A percentile compares a stretch with the other conserved stretches of the same genome.
phyloP scores from a whole-genome alignment of 2,888 invertebrate genomes.

The Polydrusus tereticollis region DNA sequence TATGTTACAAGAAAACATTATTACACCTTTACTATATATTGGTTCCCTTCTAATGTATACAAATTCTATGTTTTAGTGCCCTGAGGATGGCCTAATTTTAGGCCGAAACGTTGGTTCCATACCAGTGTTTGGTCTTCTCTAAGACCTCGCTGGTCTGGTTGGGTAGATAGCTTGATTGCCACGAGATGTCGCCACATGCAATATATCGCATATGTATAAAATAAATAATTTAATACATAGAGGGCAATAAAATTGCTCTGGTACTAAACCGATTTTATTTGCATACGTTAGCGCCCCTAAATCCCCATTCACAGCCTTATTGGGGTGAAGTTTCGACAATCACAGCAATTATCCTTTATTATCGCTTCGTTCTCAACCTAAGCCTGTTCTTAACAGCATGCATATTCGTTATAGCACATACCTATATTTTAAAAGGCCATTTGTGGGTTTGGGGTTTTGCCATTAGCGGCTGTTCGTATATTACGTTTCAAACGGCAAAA shows the following conservation, averaged over 20 bases:
- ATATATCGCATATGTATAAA: background rate
- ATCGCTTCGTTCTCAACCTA: background rate
- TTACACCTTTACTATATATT: too few species aligned
- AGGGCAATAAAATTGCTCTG: background rate
- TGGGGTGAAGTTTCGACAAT: background rate
- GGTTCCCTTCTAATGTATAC: too few species aligned
- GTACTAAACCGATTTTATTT: background rate
- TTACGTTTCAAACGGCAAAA: too few species aligned
- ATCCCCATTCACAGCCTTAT: background rate
- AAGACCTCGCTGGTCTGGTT: too few species aligned
- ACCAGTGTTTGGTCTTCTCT: too few species aligned
- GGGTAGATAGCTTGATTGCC: too few species aligned
- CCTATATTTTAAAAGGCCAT: background rate
- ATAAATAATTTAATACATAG: background rate
- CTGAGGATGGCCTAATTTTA: too few species aligned
- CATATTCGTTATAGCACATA: background rate
- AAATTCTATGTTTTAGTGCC: too few species aligned
- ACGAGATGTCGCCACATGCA: too few species aligned
- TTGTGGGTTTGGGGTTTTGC: background rate
- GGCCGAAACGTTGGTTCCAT: too few species aligned
- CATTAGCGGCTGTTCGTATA: background rate
- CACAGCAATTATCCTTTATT: slow-evolving; percentile 7
- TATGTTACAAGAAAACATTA: too few species aligned
- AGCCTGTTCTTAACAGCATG: background rate
- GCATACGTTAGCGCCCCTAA: background rate